A percentile compares a stretch with the other conserved stretches of the same genome.
These are phyloP conservation scores for Psittacula derbiana DNA, from an alignment of 2,797 vertebrate genomes.

Conservation along the genomic window DNA sequence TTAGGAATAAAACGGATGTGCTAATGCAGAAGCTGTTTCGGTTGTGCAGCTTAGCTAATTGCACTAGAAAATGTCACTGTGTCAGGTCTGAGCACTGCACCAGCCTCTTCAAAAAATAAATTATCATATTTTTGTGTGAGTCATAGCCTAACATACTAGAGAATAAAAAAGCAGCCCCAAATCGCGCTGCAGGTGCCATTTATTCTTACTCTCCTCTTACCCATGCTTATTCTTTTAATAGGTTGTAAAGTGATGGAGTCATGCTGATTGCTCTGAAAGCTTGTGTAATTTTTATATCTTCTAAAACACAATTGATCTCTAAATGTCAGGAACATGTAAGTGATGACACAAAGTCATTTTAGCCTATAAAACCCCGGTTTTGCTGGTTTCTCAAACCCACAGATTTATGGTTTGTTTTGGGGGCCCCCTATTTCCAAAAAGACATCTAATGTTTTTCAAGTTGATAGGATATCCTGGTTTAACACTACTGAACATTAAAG, in stretches of 20 bases:
- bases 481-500: neutral
- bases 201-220: neutral
- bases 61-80: neutral
- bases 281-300: neutral
- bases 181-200: neutral
- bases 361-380: neutral
- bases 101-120: neutral
- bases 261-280: neutral
- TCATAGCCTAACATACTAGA: neutral
- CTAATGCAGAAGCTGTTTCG: fast-evolving
- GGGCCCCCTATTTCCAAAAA: neutral
- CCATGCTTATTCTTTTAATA: neutral
- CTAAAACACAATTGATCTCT: neutral
- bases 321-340: neutral
- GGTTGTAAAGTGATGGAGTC: no score
- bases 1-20: neutral
- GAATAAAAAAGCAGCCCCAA: neutral
- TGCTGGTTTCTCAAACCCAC: neutral
- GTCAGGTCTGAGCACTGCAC: neutral
- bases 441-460: neutral
- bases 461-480: neutral
- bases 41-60: no score
- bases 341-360: neutral
- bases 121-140: neutral
- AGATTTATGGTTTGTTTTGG: neutral